phyloP scores from a whole-genome alignment of 2,888 invertebrate species.

The Thereva unica region DNA sequence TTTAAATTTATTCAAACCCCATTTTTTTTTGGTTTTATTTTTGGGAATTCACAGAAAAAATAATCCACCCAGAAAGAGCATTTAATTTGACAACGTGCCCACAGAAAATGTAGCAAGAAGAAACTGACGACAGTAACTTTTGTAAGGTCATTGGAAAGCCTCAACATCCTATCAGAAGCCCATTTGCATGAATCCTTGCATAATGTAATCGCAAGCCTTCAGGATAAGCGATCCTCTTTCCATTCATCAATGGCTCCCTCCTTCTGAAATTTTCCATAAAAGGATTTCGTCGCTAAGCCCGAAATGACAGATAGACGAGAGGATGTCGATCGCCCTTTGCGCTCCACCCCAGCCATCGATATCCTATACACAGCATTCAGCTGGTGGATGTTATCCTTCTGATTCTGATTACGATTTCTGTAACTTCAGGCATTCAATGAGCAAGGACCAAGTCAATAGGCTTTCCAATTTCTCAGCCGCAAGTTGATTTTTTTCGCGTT shows the following conservation, averaged over 20 bases:
- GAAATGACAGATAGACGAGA: conserved; percentile 5
- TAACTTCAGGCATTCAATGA: conserved; percentile 11
- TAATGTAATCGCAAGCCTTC: conserved; percentile 20
- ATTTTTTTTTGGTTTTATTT: too few species aligned
- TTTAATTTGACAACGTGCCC: conserved; percentile 12
- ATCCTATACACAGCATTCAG: background rate
- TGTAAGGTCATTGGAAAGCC: conserved; percentile 8
- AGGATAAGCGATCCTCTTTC: conserved; percentile 6
- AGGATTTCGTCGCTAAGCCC: conserved; percentile 17
- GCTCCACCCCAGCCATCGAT: background rate
- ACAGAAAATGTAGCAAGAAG: too few species aligned
- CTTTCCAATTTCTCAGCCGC: conserved; percentile 19
- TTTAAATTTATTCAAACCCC: too few species aligned
- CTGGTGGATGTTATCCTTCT: background rate
- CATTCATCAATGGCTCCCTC: conserved; percentile 29
- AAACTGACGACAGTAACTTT: background rate
- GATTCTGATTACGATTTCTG: background rate
- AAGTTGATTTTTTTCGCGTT: conserved; percentile 12
- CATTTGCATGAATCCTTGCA: conserved; percentile 19
- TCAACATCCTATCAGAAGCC: conserved; percentile 1
- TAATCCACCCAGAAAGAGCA: background rate
- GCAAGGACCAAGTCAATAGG: conserved; percentile 17
- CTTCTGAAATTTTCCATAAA: conserved; percentile 24
- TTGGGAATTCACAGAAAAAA: too few species aligned
- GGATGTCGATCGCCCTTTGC: too few species aligned